A percentile compares a stretch with the other conserved stretches of the same genome.
These are phyloP conservation scores for Remorina albescens DNA, from an alignment of 2,797 vertebrate species.

Conservation along the genomic window DNA sequence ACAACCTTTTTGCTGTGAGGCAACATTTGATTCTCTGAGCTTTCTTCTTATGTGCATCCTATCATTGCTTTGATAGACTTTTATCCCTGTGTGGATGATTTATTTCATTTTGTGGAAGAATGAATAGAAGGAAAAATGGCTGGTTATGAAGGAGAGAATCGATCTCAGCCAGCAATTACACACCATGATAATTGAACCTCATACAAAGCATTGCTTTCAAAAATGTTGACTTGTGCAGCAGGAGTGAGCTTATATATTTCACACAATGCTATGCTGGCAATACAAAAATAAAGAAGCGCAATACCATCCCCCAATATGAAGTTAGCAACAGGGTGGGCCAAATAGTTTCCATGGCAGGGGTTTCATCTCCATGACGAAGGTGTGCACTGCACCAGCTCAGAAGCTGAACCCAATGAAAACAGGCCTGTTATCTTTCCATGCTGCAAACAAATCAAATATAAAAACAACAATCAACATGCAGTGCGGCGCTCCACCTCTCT, in stretches of 20 bases:
- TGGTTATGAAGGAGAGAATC: slow-evolving; percentile 27
- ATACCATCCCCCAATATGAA: slow-evolving; percentile 28
- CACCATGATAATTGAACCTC: slow-evolving; percentile 15
- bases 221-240: slow-evolving; percentile 3
- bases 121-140: slow-evolving; percentile 9
- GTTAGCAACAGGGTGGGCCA: not conserved
- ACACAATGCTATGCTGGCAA: not conserved
- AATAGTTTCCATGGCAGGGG: slow-evolving; percentile 7
- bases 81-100: slow-evolving; percentile 21
- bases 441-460: slow-evolving; percentile 47
- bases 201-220: slow-evolving; percentile 17
- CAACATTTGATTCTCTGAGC: too few relatives aligned
- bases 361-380: slow-evolving; percentile 6
- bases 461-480: slow-evolving; percentile 53
- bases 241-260: slow-evolving; percentile 22
- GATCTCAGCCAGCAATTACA: slow-evolving; percentile 44
- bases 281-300: slow-evolving; percentile 33
- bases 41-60: too few relatives aligned
- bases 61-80: slow-evolving; percentile 25
- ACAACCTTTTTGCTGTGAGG: too few relatives aligned
- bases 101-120: slow-evolving; percentile 21
- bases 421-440: not conserved
- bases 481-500: slow-evolving; percentile 9
- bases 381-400: not conserved
- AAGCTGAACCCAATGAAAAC: too few relatives aligned